Percentiles rank a stretch among this genome's conserved stretches.
phyloP scores from a whole-genome alignment of 2,797 vertebrate species.

The Gymnodraco acuticeps region DNA sequence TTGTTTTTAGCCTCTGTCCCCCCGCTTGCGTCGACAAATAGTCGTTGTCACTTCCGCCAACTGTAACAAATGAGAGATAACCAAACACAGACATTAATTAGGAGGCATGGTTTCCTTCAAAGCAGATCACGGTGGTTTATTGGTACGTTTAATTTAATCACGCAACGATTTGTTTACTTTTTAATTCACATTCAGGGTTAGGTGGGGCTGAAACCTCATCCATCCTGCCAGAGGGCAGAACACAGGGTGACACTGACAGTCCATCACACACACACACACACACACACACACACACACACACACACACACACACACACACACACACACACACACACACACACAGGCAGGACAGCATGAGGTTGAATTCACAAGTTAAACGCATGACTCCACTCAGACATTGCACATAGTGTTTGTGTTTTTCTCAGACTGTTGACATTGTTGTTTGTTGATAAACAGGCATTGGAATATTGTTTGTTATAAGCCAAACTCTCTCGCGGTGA shows the following conservation, averaged over 20 bases:
- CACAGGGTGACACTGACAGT: not conserved
- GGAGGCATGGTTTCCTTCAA: conserved; percentile 63
- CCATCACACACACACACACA: not conserved
- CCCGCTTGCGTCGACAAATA: conserved; percentile 71
- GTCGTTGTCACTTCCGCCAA: conserved; percentile 75
- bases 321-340: no score
- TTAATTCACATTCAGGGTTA: not conserved
- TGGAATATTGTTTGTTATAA: not conserved
- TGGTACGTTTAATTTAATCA: conserved; percentile 1
- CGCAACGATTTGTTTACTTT: not conserved
- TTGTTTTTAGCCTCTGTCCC: conserved; percentile 62
- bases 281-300: no score
- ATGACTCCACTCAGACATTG: no score
- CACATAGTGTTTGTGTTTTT: no score
- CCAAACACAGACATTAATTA: conserved; percentile 82
- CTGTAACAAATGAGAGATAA: conserved; percentile 82
- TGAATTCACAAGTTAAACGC: no score
- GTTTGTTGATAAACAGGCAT: no score
- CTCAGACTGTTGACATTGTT: no score
- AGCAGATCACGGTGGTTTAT: conserved; percentile 22
- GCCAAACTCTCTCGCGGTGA: not conserved
- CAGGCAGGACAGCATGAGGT: no score
- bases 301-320: no score
- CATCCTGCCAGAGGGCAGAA: not conserved
- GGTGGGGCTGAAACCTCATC: not conserved